Conservation (phyloP, 2,888 invertebrate genomes). For the Xanthia icteritia region DNA sequence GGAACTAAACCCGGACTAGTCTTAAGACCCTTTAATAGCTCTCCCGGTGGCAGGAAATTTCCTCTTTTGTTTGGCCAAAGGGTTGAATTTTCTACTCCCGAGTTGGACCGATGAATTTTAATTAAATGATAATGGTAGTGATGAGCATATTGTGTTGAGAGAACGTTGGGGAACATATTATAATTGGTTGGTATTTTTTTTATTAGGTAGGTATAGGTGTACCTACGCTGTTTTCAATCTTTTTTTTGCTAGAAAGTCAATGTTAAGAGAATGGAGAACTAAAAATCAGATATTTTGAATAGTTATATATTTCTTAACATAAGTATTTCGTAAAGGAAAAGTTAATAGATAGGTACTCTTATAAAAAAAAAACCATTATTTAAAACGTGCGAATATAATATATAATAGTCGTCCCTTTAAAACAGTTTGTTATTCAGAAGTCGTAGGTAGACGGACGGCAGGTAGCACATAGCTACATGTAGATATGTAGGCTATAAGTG, state of each 20-base stretch:
- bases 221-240: neutral
- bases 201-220: neutral
- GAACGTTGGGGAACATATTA: constrained; percentile 46
- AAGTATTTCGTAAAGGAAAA: neutral
- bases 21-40: constrained; percentile 88
- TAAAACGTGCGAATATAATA: constrained; percentile 63
- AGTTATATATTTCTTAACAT: neutral
- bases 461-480: constrained; percentile 69
- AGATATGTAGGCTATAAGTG: constrained; percentile 38
- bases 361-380: no score
- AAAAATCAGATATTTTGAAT: neutral
- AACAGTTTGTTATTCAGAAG: constrained; percentile 75
- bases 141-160: constrained; percentile 59
- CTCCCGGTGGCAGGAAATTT: constrained; percentile 84
- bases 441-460: constrained; percentile 71
- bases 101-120: constrained; percentile 70
- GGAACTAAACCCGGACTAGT: constrained; percentile 84
- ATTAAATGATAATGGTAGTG: constrained; percentile 71
- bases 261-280: neutral
- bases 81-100: constrained; percentile 71
- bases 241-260: no score
- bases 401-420: constrained; percentile 67
- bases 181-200: neutral
- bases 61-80: constrained; percentile 75
- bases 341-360: neutral